A percentile compares a stretch with the other conserved stretches of the same genome.
phyloP scores from a whole-genome alignment of 2,888 invertebrate species.

The Euspilapteryx auroguttella region DNA sequence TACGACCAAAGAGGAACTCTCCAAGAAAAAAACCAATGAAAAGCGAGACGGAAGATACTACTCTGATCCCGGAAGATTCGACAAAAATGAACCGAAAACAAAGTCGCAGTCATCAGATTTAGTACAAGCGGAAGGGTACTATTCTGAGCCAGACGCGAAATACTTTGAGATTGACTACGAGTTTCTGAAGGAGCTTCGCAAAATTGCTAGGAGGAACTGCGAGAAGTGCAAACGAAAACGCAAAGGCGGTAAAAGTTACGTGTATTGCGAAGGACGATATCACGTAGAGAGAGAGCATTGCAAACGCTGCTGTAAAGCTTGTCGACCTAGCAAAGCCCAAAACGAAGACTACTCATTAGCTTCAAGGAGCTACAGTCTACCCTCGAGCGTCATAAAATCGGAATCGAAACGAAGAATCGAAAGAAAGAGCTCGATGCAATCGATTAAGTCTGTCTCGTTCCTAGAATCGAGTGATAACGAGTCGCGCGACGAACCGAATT shows the following conservation, averaged over 20 bases:
- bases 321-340: slow-evolving; percentile 34
- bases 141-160: slow-evolving; percentile 50
- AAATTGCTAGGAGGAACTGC: slow-evolving; percentile 43
- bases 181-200: slow-evolving; percentile 43
- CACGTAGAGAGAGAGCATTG: slow-evolving; percentile 42
- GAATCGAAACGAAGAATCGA: slow-evolving; percentile 19
- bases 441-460: slow-evolving; percentile 51
- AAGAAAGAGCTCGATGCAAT: slow-evolving; percentile 45
- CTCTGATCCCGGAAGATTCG: slow-evolving; percentile 15
- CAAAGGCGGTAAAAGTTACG: slow-evolving; percentile 13
- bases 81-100: slow-evolving; percentile 9
- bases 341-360: slow-evolving; percentile 42
- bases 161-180: slow-evolving; percentile 57
- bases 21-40: slow-evolving; percentile 9
- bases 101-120: slow-evolving; percentile 16
- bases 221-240: slow-evolving; percentile 28
- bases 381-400: slow-evolving; percentile 14
- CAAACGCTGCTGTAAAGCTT: slow-evolving; percentile 33
- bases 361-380: slow-evolving; percentile 33
- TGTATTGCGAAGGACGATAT: slow-evolving; percentile 37
- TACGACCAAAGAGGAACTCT: slow-evolving; percentile 18
- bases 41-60: slow-evolving; percentile 20
- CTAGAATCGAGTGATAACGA: slow-evolving; percentile 44
- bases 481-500: slow-evolving; percentile 43
- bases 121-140: slow-evolving; percentile 31